Conservation (phyloP, 2,888 invertebrate genomes). For the Ectemnius cavifrons region DNA sequence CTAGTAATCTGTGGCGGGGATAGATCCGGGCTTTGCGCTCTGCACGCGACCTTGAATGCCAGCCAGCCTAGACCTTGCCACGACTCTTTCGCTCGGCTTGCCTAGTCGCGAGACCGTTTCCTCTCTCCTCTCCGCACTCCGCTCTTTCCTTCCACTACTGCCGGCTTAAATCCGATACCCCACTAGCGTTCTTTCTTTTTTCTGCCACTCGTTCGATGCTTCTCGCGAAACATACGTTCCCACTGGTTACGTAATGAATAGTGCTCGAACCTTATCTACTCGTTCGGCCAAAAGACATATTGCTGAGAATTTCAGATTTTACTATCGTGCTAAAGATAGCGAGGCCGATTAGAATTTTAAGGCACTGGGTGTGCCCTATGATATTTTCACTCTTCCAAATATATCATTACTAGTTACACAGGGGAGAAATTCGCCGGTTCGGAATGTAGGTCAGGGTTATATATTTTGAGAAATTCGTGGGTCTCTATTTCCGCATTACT, state of each 20-base stretch:
- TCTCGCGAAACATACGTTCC: slow-evolving; percentile 18
- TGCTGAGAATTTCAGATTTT: neutral
- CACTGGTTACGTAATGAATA: slow-evolving; percentile 49
- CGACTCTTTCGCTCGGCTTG: slow-evolving; percentile 60
- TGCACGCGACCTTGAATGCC: slow-evolving; percentile 73
- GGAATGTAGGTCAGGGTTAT: too few relatives aligned
- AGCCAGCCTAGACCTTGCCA: slow-evolving; percentile 75
- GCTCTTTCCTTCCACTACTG: slow-evolving; percentile 45
- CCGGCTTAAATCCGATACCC: slow-evolving; percentile 51
- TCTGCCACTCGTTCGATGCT: slow-evolving; percentile 1
- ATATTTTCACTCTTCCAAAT: too few relatives aligned
- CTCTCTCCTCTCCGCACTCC: slow-evolving; percentile 18
- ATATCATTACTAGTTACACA: too few relatives aligned
- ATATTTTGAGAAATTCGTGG: neutral
- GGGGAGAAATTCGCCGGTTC: too few relatives aligned
- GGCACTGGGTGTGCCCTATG: too few relatives aligned
- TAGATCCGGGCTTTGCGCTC: slow-evolving; percentile 67
- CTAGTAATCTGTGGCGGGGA: slow-evolving; percentile 61
- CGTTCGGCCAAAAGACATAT: neutral
- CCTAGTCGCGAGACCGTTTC: slow-evolving; percentile 57
- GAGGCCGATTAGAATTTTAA: too few relatives aligned
- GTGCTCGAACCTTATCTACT: slow-evolving; percentile 27
- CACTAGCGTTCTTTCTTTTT: slow-evolving; percentile 30
- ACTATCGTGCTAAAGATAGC: too few relatives aligned
- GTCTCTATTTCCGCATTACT: neutral